phyloP scores from a whole-genome alignment of 1,140 invertebrate species.

The Philotrypesis tridentata region DNA sequence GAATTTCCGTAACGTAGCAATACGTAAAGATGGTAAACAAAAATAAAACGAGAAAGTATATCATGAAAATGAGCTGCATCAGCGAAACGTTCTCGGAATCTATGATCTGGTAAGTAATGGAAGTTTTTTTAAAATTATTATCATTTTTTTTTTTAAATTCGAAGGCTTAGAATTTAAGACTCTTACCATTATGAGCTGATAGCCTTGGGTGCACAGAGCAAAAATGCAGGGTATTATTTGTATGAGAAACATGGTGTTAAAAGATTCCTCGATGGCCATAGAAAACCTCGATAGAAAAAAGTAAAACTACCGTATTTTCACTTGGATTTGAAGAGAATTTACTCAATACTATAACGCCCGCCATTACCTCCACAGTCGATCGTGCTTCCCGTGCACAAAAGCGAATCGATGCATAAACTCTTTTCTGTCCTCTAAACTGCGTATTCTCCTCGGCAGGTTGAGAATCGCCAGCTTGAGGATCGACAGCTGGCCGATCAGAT shows the following conservation, averaged over 20 bases:
- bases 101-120: constrained; percentile 32
- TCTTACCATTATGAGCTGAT: constrained; percentile 35
- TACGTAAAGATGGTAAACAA: constrained; percentile 47
- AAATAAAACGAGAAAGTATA: constrained; percentile 43
- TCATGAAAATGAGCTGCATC: constrained; percentile 40
- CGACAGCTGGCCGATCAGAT: constrained; percentile 69
- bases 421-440: neutral
- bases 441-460: constrained; percentile 48
- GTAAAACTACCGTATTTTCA: no score
- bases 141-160: no score
- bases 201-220: constrained; percentile 38
- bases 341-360: no score
- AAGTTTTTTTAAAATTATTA: no score
- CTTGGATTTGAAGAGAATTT: no score
- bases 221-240: constrained; percentile 48
- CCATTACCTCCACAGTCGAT: constrained; percentile 37
- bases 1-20: constrained; percentile 40
- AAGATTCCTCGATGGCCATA: constrained; percentile 30
- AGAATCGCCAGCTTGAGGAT: constrained; percentile 58
- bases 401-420: constrained; percentile 26
- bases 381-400: neutral
- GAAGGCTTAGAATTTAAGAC: neutral
- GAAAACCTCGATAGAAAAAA: no score
- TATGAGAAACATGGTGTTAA: constrained; percentile 44
- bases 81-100: constrained; percentile 13